A percentile compares a stretch with the other conserved stretches of the same genome.
These are phyloP conservation scores for Sebastes nivosus DNA, from an alignment of 2,797 vertebrate species.

Conservation along the genomic window DNA sequence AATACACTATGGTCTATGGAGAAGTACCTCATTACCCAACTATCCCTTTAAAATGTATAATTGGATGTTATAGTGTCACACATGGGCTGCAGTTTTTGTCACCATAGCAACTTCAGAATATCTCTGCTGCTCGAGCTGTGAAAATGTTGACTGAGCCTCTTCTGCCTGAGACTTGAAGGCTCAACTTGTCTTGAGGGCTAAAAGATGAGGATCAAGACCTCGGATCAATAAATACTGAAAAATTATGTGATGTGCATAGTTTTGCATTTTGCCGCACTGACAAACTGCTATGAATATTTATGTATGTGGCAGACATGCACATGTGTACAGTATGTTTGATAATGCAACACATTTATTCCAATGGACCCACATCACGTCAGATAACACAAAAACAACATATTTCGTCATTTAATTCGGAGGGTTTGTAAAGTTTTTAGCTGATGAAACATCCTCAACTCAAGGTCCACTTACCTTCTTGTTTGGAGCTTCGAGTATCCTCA, in stretches of 20 bases:
- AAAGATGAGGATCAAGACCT: neutral
- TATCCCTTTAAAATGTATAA: neutral
- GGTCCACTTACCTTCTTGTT: neutral
- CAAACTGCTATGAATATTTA: neutral
- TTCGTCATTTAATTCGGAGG: neutral
- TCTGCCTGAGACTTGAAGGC: neutral
- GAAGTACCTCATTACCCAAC: neutral
- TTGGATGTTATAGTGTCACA: neutral
- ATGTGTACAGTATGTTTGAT: neutral
- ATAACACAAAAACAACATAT: neutral
- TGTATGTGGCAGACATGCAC: neutral
- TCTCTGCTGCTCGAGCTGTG: neutral
- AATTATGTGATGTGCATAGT: neutral
- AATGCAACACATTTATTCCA: neutral
- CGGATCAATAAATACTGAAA: constrained; percentile 7
- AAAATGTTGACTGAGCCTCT: neutral
- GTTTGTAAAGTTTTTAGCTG: neutral
- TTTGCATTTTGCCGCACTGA: neutral
- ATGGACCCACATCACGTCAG: neutral
- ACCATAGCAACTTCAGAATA: neutral
- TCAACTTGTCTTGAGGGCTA: neutral
- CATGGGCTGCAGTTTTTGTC: neutral
- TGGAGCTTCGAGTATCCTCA: neutral
- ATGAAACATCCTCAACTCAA: neutral
- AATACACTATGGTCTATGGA: neutral